phyloP scores from a whole-genome alignment of 2,113 vertebrate species.

The Pachycephala philippinensis region DNA sequence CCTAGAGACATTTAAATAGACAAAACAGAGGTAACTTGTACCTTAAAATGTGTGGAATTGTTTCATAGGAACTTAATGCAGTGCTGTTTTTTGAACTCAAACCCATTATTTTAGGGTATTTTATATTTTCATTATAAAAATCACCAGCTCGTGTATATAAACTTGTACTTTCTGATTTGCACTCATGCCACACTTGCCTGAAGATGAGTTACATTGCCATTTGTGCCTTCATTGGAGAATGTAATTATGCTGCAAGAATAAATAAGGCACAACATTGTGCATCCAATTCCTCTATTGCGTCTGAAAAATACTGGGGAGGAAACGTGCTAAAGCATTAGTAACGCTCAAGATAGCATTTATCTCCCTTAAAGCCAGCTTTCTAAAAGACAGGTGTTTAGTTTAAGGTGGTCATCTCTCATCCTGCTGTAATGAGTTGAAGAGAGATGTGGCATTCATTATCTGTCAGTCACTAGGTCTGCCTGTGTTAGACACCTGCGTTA shows the following conservation, averaged over 20 bases:
- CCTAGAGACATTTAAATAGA: background rate
- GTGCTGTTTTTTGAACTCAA: background rate
- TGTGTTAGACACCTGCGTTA: background rate
- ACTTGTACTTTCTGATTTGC: background rate
- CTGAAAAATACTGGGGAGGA: background rate
- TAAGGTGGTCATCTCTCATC: background rate
- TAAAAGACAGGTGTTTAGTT: background rate
- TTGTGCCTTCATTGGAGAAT: background rate
- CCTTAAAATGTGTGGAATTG: background rate
- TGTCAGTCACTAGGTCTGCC: background rate
- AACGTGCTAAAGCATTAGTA: background rate
- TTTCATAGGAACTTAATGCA: background rate
- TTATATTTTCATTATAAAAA: background rate
- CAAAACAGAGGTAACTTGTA: background rate
- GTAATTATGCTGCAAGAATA: background rate
- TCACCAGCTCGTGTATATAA: background rate
- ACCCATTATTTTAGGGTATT: background rate
- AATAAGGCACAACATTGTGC: background rate
- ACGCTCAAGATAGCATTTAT: background rate
- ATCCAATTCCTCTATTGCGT: background rate
- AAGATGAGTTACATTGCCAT: background rate
- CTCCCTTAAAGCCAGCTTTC: background rate
- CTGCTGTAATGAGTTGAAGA: background rate
- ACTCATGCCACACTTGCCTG: accelerated
- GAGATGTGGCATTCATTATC: background rate